Percentiles rank a stretch among this genome's conserved stretches.
These are phyloP conservation scores for Archilochus colubris DNA, from an alignment of 2,113 vertebrate species.

Conservation along the genomic window DNA sequence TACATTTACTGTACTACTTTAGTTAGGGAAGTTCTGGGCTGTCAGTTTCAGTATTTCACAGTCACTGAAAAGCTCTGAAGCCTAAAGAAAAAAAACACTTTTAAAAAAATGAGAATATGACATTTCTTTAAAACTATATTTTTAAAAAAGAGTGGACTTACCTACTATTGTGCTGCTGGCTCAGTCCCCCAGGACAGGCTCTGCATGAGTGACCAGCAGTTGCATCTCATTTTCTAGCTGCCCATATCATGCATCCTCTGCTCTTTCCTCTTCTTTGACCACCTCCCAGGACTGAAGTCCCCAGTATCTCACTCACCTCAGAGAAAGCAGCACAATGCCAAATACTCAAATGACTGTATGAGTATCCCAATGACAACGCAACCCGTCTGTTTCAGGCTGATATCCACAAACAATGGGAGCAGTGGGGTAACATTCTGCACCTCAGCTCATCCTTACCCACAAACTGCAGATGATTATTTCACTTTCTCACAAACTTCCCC, in stretches of 20 bases:
- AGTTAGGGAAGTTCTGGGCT: background rate
- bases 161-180: background rate
- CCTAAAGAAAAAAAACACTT: background rate
- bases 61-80: background rate
- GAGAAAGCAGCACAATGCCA: background rate
- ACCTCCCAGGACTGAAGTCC: background rate
- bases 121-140: background rate
- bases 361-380: background rate
- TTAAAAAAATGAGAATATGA: background rate
- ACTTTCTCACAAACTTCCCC: background rate
- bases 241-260: background rate
- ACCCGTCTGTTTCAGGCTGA: background rate
- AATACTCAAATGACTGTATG: background rate
- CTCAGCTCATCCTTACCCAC: background rate
- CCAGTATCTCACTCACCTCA: background rate
- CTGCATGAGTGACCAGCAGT: background rate
- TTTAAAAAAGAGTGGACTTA: background rate
- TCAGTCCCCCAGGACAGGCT: background rate
- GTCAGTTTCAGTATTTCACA: background rate
- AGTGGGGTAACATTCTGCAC: background rate
- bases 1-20: background rate
- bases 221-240: background rate
- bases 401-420: background rate
- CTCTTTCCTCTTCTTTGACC: background rate
- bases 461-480: background rate